Evolutionary conservation across 2,113 vertebrate species (phyloP), one percentile per base, ranked within the genome.

Genomic region (Choloepus hoffmanni): DNA sequence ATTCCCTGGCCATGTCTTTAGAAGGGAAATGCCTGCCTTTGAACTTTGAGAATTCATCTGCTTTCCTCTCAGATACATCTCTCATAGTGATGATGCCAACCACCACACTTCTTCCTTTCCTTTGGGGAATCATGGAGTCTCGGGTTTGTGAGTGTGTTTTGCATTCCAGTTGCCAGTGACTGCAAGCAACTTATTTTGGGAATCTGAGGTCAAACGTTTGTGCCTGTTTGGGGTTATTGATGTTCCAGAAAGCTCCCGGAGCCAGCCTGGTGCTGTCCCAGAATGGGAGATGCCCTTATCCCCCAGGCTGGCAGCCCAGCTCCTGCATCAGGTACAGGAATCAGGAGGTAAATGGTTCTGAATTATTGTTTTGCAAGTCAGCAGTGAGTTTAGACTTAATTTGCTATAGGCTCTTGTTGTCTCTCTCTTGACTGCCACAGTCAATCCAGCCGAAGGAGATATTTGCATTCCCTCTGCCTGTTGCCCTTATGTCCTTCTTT

Each of bases 391-490:
- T 7, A n/a, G 36, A 45, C 19, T n/a, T 15, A 1, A 23, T 28
- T 33, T 43, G 4, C 50, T 74, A 1, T 19, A 15, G 13, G 58
- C 2, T 15, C 91, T 3, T 45, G 50, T 18, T 12, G 24, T 43
- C 14, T 24, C 45, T 68, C 40, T 19, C 9, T 0, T 0, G 0
- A 5, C 63, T 18, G n/a, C 45, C 18, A 5, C 0, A 3, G 18
- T 23, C 11, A 2, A 40, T 33, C 24, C 60, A 18, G 21, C 14
- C 2, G 5, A 72, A 19, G 40, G 11, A 77, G 36, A 11, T 21
- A 16, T 48, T 33, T 50, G 19, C 4, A 5, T 6, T 73, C 48
- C 36, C 26, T 18, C 33, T 53, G 50, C 18, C n/a, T 33, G 1
- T 30, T 16, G 53, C 43, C 28, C 28, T 33, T 13, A 30, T 2